These are phyloP conservation scores for Trichechus manatus DNA, from an alignment of 2,113 vertebrate species.

Conservation along the genomic window DNA sequence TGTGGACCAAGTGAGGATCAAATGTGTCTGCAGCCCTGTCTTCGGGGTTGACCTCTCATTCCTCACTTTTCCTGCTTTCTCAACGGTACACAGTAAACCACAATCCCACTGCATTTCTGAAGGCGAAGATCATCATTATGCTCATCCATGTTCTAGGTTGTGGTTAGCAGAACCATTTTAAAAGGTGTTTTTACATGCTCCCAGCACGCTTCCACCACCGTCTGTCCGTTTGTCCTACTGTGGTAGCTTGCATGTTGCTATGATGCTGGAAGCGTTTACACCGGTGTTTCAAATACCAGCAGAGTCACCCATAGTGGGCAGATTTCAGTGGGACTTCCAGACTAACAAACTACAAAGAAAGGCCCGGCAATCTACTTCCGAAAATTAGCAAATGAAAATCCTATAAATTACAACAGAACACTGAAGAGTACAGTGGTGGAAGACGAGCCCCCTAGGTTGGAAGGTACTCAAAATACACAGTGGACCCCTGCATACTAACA, in stretches of 20 bases:
- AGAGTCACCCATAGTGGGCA: not conserved
- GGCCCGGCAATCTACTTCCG: not conserved
- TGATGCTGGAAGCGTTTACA: not conserved
- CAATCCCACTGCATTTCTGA: not conserved
- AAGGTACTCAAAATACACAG: not conserved
- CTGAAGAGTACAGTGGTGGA: not conserved
- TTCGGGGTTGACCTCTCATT: not conserved
- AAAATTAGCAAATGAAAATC: not conserved
- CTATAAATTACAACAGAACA: not conserved
- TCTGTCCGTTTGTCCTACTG: not conserved
- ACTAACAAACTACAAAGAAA: not conserved
- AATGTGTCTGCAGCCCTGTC: accelerated
- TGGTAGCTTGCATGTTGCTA: not conserved
- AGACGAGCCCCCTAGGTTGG: not conserved
- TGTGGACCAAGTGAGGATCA: not conserved
- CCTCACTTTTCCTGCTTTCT: not conserved
- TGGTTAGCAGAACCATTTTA: not conserved
- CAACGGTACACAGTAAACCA: accelerated
- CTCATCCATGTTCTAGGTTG: accelerated
- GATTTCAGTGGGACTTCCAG: not conserved
- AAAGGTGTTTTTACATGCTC: not conserved
- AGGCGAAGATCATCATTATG: accelerated
- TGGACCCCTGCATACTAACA: not conserved
- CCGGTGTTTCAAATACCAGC: not conserved
- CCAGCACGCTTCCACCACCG: not conserved